Percentiles rank a stretch among this genome's conserved stretches.
Evolutionary conservation across 1,140 invertebrate genomes (phyloP).

Genomic region (Euura lappo): DNA sequence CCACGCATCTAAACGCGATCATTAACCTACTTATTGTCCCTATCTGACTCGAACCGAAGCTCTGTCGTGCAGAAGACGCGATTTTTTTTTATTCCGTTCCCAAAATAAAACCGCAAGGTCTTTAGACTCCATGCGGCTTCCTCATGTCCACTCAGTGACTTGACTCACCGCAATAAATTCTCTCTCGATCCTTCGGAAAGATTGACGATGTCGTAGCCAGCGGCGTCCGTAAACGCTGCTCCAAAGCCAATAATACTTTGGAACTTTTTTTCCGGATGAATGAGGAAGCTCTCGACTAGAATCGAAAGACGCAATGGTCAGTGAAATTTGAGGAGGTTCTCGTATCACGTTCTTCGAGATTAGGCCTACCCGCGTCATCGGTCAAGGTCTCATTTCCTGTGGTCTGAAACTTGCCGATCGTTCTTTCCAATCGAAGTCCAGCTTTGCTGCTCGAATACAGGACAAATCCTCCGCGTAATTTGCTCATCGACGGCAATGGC

Average conservation of each 20-base stretch:
- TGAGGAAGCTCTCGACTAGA: slow-evolving; percentile 6
- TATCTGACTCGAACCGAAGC: background rate
- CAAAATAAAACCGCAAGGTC: too few species aligned
- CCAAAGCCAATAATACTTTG: slow-evolving; percentile 77
- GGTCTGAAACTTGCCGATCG: too few species aligned
- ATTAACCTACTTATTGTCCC: background rate
- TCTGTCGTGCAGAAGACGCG: too few species aligned
- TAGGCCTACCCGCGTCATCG: background rate
- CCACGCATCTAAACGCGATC: background rate
- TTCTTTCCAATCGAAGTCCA: too few species aligned
- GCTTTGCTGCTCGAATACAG: too few species aligned
- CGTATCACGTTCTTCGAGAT: background rate
- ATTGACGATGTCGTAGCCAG: slow-evolving; percentile 72
- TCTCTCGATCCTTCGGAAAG: slow-evolving; percentile 61
- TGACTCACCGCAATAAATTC: slow-evolving; percentile 63
- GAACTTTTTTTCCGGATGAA: slow-evolving; percentile 37
- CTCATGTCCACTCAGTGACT: slow-evolving; percentile 1
- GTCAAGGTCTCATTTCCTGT: too few species aligned
- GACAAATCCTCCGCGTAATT: too few species aligned
- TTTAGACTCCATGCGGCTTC: too few species aligned
- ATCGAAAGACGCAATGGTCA: background rate
- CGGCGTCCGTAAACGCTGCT: slow-evolving; percentile 82
- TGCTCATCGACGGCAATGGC: too few species aligned
- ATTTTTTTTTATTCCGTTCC: too few species aligned
- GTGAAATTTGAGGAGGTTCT: too few species aligned